These are phyloP conservation scores for Erythrolamprus reginae DNA, from an alignment of 2,113 vertebrate species.

Conservation along the genomic window DNA sequence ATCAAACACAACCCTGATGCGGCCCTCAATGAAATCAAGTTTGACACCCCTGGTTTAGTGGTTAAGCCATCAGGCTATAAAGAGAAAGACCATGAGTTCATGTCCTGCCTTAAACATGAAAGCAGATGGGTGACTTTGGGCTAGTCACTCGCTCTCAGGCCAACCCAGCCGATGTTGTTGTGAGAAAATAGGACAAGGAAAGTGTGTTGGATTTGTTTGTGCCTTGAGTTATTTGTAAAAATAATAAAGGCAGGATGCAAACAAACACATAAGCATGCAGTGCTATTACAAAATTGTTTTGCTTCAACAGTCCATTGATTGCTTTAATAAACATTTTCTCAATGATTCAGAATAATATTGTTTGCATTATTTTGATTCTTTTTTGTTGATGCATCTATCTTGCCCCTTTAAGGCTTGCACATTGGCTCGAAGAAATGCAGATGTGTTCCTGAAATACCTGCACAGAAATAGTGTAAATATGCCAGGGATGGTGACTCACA, in stretches of 20 bases:
- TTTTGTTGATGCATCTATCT: neutral
- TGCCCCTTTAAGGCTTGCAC: conserved; percentile 84
- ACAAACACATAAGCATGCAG: neutral
- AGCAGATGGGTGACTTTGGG: neutral
- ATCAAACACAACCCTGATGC: too few species aligned
- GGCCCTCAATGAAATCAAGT: too few species aligned
- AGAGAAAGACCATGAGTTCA: neutral
- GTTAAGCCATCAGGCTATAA: neutral
- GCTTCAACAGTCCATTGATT: neutral
- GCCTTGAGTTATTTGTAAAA: neutral
- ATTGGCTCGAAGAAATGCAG: conserved; percentile 90
- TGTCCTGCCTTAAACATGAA: neutral
- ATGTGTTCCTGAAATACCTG: conserved; percentile 97
- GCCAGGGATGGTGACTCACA: conserved; percentile 96
- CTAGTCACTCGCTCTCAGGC: neutral
- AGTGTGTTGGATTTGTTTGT: neutral
- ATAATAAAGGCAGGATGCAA: neutral
- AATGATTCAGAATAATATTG: neutral
- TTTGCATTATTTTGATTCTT: neutral
- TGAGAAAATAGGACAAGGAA: neutral
- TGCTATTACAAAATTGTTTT: neutral
- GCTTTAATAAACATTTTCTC: neutral
- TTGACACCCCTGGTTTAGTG: neutral
- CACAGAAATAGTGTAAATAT: conserved; percentile 98
- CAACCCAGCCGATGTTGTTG: neutral